Evolutionary conservation across 2,888 invertebrate species (phyloP).

Genomic region (Eilema depressum): DNA sequence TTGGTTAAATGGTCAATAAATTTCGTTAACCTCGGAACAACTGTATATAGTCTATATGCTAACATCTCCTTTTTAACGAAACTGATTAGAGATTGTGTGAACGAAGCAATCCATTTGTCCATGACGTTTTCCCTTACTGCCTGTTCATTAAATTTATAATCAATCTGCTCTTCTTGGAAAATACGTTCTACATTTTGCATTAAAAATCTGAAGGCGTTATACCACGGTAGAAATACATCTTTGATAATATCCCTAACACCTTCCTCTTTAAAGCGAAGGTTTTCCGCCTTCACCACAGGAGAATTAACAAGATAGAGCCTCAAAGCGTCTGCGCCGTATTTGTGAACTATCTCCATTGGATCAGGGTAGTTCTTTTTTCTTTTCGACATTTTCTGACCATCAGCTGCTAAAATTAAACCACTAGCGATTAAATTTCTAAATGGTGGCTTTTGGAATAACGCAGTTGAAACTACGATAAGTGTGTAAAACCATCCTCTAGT

Average conservation of each 20-base stretch:
- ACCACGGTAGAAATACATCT: conserved; percentile 99
- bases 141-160: conserved; percentile 87
- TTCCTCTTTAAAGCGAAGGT: conserved; percentile 98
- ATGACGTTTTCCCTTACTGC: conserved; percentile 91
- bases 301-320: conserved; percentile 98
- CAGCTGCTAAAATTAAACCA: conserved; percentile 97
- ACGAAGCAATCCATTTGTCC: conserved; percentile 99
- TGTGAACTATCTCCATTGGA: conserved; percentile 95
- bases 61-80: conserved; percentile 98
- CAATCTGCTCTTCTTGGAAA: conserved; percentile 89
- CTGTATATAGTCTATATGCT: conserved; percentile 97
- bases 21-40: conserved; percentile 96
- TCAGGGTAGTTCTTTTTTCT: conserved; percentile 99
- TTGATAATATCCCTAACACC: conserved; percentile 98
- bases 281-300: conserved; percentile 99
- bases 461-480: conserved; percentile 97
- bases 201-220: conserved; percentile 96
- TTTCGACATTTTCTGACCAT: conserved; percentile 99
- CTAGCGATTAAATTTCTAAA: conserved; percentile 99
- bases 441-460: conserved; percentile 97
- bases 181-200: conserved; percentile 96
- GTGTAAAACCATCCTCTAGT: conserved; percentile 99
- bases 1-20: conserved; percentile 99
- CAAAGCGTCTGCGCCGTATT: conserved; percentile 99
- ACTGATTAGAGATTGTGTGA: conserved; percentile 96